Evolutionary conservation across 1,140 invertebrate species (phyloP).

Genomic region (Brachionus rotundiformis): DNA sequence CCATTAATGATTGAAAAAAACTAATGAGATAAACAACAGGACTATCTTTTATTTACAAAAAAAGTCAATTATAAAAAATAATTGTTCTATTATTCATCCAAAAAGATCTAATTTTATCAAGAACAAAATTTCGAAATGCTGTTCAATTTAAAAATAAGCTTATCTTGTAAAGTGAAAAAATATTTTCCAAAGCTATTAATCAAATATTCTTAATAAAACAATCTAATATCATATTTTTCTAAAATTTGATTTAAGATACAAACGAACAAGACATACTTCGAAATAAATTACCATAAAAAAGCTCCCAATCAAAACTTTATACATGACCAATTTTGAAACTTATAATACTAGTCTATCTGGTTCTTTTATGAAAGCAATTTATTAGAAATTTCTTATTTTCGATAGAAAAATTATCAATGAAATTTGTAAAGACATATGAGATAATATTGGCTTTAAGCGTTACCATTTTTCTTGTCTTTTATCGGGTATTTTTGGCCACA

Average conservation of each 20-base stretch:
- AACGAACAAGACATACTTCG: background rate
- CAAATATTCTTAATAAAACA: no score
- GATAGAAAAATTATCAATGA: background rate
- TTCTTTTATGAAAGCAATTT: background rate
- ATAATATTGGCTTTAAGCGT: background rate
- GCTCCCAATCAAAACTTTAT: background rate
- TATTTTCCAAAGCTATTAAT: no score
- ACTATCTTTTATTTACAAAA: no score
- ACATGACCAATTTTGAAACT: background rate
- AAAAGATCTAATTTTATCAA: no score
- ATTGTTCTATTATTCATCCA: no score
- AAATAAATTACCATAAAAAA: constrained; percentile 5
- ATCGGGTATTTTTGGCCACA: background rate
- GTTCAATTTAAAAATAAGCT: no score
- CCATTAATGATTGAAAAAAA: no score
- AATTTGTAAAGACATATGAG: background rate
- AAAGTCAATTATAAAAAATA: no score
- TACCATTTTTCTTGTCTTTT: background rate
- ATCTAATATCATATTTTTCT: no score
- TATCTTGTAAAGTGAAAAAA: no score
- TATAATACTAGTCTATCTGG: background rate
- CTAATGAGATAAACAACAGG: no score
- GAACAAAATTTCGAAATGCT: no score
- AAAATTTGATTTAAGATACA: background rate
- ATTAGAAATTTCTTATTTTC: background rate